Evolutionary conservation across 2,113 vertebrate species (phyloP), one percentile per base, ranked within the genome.

Genomic region (Proteles cristata): DNA sequence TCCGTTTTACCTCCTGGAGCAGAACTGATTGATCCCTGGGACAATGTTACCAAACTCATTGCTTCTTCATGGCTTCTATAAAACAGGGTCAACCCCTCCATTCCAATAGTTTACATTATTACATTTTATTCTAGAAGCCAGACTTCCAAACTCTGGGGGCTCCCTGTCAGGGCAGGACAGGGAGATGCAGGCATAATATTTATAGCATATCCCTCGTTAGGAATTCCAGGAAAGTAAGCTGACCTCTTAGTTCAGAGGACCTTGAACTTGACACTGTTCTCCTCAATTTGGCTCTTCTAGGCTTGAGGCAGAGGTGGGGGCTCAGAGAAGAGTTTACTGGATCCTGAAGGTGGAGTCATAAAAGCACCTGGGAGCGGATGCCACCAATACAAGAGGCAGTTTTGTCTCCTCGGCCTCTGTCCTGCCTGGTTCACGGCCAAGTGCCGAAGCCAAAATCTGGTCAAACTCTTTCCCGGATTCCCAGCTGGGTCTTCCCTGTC

Each of bases 381-480:
- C 77, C 88, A 71, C 76, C 65, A 16, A 48, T 28, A 88, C 88
- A 93, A 95, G 58, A 53, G 53, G 53, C 16, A 15, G 48, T 93
- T 91, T 73, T 93, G 93, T 94, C 74, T 90, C 80, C 48, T 91
- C 25, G 0, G 23, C 71, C 63, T 83, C 68, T 76, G 84, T 96
- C 65, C 88, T 91, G 89, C 77, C 90, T 58, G 66, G 69, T 87
- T 93, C 65, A 7, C 58, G n/a, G 66, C 96, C 73, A 55, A 97
- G 77, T 45, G 65, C 69, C 26, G 0, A 97, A 97, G 88, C 95
- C 92, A 97, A 88, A 94, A 55, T 74, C 80, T 95, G 82, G 89
- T 89, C 96, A 96, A 63, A 86, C 73, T 85, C 90, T 69, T 95
- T 95, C 88, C 93, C 25, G 43, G 88, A 97, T 94, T 95, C 94